A percentile compares a stretch with the other conserved stretches of the same genome.
Evolutionary conservation across 2,797 vertebrate genomes (phyloP).

Genomic region (Sciurus carolinensis): DNA sequence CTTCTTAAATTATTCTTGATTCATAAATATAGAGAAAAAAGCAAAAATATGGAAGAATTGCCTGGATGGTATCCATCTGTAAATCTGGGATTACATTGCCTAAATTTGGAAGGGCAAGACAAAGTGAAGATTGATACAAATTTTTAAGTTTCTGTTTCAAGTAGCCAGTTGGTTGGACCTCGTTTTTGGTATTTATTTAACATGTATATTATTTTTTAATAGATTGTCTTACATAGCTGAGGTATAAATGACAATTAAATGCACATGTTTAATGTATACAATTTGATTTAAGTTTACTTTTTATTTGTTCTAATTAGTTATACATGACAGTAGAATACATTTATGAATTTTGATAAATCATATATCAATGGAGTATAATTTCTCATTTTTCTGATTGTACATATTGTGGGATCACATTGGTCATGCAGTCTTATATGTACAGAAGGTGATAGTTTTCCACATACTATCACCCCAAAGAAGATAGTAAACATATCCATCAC

Average conservation of each 20-base stretch:
- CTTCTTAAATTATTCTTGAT: slow-evolving; percentile 34
- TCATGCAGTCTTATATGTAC: too few species aligned
- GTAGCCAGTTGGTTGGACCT: background rate
- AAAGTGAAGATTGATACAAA: slow-evolving; percentile 15
- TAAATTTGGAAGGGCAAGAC: slow-evolving; percentile 41
- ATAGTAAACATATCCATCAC: background rate
- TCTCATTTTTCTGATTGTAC: too few species aligned
- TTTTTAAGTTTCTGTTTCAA: slow-evolving; percentile 33
- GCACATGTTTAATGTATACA: background rate
- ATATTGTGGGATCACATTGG: too few species aligned
- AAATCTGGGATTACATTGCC: background rate
- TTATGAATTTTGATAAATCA: too few species aligned
- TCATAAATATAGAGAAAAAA: background rate
- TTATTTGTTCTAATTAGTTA: too few species aligned
- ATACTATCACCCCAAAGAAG: slow-evolving; percentile 19
- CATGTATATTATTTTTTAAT: slow-evolving; percentile 4
- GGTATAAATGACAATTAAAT: slow-evolving; percentile 20
- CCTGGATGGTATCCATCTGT: background rate
- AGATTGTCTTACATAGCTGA: slow-evolving; percentile 28
- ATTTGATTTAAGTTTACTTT: slow-evolving; percentile 12
- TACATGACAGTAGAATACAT: too few species aligned
- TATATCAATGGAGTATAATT: too few species aligned
- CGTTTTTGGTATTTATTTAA: background rate
- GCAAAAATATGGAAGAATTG: slow-evolving; percentile 1
- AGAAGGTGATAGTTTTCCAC: background rate